These are phyloP conservation scores for Corythaixoides concolor DNA, from an alignment of 2,113 vertebrate species.

Conservation along the genomic window DNA sequence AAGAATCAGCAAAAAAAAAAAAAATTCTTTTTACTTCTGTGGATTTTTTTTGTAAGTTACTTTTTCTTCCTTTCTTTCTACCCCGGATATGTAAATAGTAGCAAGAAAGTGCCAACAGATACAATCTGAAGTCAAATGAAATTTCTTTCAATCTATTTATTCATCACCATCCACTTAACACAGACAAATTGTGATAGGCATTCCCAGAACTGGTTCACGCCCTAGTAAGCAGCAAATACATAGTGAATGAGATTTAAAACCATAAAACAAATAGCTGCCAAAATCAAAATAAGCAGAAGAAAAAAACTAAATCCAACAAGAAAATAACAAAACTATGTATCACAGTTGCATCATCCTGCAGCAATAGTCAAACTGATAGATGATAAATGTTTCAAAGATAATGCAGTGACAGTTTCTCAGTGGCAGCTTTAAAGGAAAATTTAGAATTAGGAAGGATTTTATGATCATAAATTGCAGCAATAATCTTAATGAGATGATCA, in stretches of 20 bases:
- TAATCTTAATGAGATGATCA: background rate
- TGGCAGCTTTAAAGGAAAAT: background rate
- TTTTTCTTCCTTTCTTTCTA: background rate
- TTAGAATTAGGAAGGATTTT: background rate
- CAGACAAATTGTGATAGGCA: fast-evolving
- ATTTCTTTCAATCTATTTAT: background rate
- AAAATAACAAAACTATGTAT: background rate
- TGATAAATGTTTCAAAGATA: background rate
- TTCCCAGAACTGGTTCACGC: background rate
- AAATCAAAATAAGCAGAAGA: background rate
- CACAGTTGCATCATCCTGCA: background rate
- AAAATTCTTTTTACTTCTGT: too few relatives aligned
- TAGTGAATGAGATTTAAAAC: background rate
- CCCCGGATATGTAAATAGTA: background rate
- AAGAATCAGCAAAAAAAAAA: background rate
- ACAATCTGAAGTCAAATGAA: background rate
- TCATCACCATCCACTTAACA: background rate
- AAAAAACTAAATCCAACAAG: background rate
- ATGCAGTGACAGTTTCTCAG: background rate
- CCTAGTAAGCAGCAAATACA: background rate
- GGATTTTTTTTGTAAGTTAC: too few relatives aligned
- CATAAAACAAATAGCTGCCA: background rate
- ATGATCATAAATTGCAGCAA: background rate
- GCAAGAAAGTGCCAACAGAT: background rate
- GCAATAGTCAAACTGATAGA: background rate